Percentiles rank a stretch among this genome's conserved stretches.
phyloP scores from a whole-genome alignment of 1,140 invertebrate genomes.

The Penaeus vannamei region DNA sequence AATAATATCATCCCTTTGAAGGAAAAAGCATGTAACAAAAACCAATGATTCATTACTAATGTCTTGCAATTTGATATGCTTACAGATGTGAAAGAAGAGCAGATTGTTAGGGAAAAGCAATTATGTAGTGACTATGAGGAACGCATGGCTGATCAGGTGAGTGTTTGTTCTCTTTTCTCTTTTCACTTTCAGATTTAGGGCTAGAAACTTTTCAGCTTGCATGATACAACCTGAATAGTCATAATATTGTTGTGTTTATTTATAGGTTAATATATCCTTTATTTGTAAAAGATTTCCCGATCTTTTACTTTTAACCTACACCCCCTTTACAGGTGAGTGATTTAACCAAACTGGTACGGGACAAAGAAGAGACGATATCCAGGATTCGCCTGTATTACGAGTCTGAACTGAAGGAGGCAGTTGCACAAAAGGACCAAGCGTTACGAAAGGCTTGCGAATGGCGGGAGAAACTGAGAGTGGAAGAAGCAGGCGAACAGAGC shows the following conservation, averaged over 20 bases:
- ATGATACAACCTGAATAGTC: too few species aligned
- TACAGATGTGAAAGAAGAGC: conserved; percentile 45
- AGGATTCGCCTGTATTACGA: conserved; percentile 14
- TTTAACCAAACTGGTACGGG: background rate
- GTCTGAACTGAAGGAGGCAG: conserved; percentile 16
- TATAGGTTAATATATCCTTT: background rate
- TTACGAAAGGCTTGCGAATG: background rate
- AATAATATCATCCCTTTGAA: too few species aligned
- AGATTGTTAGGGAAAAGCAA: conserved; percentile 47
- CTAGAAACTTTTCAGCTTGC: background rate
- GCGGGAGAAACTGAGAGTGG: background rate
- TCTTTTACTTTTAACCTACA: background rate
- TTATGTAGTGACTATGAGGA: conserved; percentile 54
- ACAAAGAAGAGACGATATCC: conserved; percentile 40
- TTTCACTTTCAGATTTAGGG: background rate
- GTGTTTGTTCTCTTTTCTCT: background rate
- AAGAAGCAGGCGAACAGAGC: background rate
- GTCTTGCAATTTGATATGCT: too few species aligned
- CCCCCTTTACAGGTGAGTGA: background rate
- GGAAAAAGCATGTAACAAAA: too few species aligned
- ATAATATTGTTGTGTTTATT: background rate
- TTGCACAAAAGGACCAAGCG: background rate
- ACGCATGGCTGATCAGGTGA: conserved; percentile 45
- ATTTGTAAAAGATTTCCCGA: background rate
- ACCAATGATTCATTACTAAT: too few species aligned